Conservation (phyloP, 2,797 vertebrate species). For the Corythornis leucogaster region DNA sequence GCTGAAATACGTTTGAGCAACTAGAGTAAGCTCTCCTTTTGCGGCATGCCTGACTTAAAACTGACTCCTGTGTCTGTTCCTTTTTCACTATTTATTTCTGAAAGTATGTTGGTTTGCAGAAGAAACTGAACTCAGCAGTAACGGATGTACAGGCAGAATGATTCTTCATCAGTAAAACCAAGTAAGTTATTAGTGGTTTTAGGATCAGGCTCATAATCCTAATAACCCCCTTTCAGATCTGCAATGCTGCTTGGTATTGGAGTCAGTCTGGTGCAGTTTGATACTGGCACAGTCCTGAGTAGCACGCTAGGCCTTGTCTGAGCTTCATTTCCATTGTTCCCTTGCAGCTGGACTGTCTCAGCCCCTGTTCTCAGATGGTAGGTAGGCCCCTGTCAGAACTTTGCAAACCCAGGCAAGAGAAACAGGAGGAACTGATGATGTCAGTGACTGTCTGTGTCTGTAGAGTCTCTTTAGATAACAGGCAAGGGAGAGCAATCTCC, state of each 20-base stretch:
- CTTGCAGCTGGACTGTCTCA: not conserved
- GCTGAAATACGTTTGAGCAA: not conserved
- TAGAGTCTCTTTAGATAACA: not conserved
- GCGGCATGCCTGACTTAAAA: not conserved
- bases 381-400: not conserved
- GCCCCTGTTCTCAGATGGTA: not conserved
- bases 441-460: not conserved
- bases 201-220: not conserved
- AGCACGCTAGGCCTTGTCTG: not conserved
- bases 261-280: not conserved
- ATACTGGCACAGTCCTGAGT: not conserved
- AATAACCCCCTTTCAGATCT: accelerated
- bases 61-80: not conserved
- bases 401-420: not conserved
- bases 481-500: not conserved
- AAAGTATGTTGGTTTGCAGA: not conserved
- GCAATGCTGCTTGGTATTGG: not conserved
- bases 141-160: not conserved
- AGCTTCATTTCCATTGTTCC: not conserved
- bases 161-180: not conserved
- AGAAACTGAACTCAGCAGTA: not conserved
- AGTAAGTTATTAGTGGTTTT: not conserved
- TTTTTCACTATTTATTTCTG: not conserved
- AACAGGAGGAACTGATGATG: not conserved
- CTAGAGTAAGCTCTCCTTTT: not conserved